Evolutionary conservation across 2,888 invertebrate species (phyloP), one percentile per base, ranked within the genome.

Genomic region (Nineta flava): DNA sequence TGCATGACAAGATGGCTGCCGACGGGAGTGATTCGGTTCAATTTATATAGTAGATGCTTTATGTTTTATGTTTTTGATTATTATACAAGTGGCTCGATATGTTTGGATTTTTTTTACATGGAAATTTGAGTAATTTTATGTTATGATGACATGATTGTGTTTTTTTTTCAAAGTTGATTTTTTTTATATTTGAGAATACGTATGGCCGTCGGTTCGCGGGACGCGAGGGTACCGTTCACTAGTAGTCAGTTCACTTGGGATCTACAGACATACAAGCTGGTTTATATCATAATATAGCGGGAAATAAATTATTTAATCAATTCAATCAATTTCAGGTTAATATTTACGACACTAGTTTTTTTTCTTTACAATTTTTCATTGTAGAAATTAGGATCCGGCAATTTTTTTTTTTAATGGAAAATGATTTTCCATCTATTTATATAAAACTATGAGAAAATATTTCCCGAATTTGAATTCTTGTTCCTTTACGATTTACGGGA

Each of bases 1-100:
- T 19, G 9, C 44, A 19, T 35, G 13, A 10, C 66, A 68, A 68
- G 62, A 68, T 68, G 68, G 68, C 68, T 65, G 64, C 66, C 67
- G 67, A 60, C 67, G 68, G 67, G 58, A 35, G 42, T 17, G 32
- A 32, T n/a, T 32, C 38, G 38, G 7, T 38, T 15, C 15, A 13
- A 38, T 38, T 35, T 38, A n/a, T n/a, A n/a, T 13, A 38, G 38
- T 38, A 38, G 38, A 38, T 38, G 15, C 26, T 38, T 38, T 38
- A 38, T 38, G 38, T 13, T 38, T n/a, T 38, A 15, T 38, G 7
- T 32, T 32, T 32, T 32, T 32, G 9, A 38, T 38, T n/a, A 38
- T 38, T 38, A 10, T 26, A 26, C 26, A 26, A 26, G 26, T 26
- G 26, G 6, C 6, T 26, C 7, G 4, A 26, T 7, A 26, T 26